phyloP scores from a whole-genome alignment of 35 echinoderm and acorn worm species.

The Apostichopus californicus region DNA sequence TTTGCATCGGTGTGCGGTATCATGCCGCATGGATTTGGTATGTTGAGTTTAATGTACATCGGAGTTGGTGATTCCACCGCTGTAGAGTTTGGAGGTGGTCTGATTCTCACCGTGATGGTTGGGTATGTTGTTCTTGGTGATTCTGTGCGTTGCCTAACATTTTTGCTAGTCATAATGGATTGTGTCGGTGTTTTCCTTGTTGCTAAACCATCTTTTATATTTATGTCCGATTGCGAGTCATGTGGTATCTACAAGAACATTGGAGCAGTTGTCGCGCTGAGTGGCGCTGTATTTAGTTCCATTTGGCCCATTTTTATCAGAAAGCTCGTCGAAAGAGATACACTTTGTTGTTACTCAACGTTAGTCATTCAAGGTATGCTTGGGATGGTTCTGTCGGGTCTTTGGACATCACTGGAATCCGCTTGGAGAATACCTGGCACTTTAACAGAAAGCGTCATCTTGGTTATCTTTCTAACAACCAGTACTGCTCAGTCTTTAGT shows the following conservation, averaged over 20 bases:
- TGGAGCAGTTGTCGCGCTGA: not conserved
- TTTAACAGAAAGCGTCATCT: not conserved
- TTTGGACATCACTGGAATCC: constrained; percentile 4
- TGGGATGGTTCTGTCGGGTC: not conserved
- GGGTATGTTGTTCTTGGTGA: constrained; percentile 2
- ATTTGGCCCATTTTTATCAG: not conserved
- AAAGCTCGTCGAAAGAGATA: not conserved
- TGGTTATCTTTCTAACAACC: not conserved
- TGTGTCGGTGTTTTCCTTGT: not conserved
- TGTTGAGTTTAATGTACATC: not conserved
- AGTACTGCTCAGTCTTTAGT: not conserved
- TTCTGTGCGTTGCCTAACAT: not conserved
- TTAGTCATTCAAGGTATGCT: not conserved
- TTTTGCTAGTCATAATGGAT: not conserved
- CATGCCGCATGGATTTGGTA: not conserved
- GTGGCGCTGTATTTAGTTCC: not conserved
- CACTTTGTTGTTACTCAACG: not conserved
- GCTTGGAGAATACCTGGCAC: not conserved
- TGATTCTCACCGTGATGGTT: not conserved
- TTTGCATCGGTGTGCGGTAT: not conserved
- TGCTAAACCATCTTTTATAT: not conserved
- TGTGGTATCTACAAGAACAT: not conserved
- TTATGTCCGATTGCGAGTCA: not conserved
- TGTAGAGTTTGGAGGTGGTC: not conserved
- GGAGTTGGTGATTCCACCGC: constrained; percentile 8